Conservation (phyloP, 2,113 vertebrate species). For the Hystrix cristata region DNA sequence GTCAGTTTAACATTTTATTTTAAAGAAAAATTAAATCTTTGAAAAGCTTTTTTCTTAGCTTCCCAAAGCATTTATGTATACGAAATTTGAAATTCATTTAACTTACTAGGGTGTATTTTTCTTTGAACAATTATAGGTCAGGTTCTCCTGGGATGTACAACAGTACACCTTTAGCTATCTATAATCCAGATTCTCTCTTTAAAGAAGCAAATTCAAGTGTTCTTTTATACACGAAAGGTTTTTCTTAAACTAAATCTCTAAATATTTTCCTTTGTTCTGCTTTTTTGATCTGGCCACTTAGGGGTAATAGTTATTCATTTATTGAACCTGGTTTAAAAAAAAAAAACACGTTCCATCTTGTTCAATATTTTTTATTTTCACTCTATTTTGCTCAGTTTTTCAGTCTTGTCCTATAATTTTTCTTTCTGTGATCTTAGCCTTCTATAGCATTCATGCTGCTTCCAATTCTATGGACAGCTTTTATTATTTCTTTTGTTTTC, state of each 20-base stretch:
- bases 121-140: background rate
- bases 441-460: background rate
- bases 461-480: background rate
- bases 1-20: background rate
- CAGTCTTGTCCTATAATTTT: background rate
- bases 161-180: background rate
- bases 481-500: background rate
- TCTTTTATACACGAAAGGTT: background rate
- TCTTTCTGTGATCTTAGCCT: background rate
- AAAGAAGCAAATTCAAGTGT: background rate
- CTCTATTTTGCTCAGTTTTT: background rate
- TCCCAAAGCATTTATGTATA: background rate
- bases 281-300: background rate
- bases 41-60: background rate
- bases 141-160: background rate
- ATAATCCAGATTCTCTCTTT: background rate
- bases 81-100: conserved; percentile 18
- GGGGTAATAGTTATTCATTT: background rate
- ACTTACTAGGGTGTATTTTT: conserved; percentile 29
- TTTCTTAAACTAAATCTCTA: background rate
- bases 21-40: background rate
- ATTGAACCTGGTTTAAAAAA: background rate
- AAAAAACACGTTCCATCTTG: background rate
- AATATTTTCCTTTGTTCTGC: background rate
- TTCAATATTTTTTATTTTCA: background rate